Percentiles rank a stretch among this genome's conserved stretches.
Conservation (phyloP, 2,888 invertebrate genomes). For the Apamea crenata region DNA sequence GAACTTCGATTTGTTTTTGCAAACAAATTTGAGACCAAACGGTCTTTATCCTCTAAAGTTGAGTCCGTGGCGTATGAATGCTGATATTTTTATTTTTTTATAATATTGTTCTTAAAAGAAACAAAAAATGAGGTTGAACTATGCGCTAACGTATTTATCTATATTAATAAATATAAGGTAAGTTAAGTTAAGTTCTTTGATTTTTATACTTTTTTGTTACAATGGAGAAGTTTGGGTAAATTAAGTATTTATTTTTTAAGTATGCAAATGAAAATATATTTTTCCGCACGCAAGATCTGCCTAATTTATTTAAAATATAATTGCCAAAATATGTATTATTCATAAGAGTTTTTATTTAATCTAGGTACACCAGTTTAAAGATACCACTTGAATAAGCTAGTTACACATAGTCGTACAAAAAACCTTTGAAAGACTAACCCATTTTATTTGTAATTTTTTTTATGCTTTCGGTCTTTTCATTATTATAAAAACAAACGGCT, state of each 20-base stretch:
- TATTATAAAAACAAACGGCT: background rate
- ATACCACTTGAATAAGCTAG: background rate
- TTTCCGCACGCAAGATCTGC: background rate
- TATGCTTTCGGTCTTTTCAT: background rate
- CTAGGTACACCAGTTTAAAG: too few species aligned
- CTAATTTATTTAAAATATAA: constrained; percentile 9
- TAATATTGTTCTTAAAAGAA: background rate
- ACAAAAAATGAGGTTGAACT: background rate
- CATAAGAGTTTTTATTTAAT: background rate
- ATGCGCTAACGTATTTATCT: background rate
- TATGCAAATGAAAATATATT: background rate
- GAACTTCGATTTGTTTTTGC: background rate
- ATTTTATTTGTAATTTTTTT: background rate
- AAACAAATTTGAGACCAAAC: background rate
- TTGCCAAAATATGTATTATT: constrained; percentile 10
- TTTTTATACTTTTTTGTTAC: background rate
- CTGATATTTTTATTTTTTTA: background rate
- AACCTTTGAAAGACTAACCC: background rate
- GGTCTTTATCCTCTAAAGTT: background rate
- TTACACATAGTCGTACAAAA: constrained; percentile 25
- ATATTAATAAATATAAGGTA: background rate
- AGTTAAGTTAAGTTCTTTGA: background rate
- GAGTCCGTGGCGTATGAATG: background rate
- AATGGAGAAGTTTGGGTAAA: background rate
- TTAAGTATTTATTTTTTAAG: background rate